A percentile compares a stretch with the other conserved stretches of the same genome.
These are phyloP conservation scores for Noctua pronuba DNA, from an alignment of 2,888 invertebrate genomes.

Conservation along the genomic window DNA sequence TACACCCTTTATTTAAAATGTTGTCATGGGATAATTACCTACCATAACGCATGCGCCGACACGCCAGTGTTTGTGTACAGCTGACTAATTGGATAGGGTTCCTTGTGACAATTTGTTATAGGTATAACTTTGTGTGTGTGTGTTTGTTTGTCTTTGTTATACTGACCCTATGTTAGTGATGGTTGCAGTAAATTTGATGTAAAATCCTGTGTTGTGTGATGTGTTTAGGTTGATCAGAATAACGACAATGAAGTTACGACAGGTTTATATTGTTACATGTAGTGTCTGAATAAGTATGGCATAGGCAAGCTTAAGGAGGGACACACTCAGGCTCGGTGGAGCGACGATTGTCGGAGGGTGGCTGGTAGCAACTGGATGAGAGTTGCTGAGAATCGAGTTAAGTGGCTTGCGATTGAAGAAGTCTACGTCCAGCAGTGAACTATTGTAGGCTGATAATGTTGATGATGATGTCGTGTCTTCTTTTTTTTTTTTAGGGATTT, in stretches of 20 bases:
- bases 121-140: neutral
- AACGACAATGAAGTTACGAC: neutral
- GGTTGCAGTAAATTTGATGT: slow-evolving; percentile 8
- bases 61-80: neutral
- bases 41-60: neutral
- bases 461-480: too few species aligned
- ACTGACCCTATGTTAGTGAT: neutral
- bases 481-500: too few species aligned
- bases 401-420: too few species aligned
- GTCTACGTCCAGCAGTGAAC: too few species aligned
- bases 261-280: neutral
- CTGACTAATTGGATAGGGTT: slow-evolving; percentile 42
- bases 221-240: neutral
- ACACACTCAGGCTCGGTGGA: too few species aligned
- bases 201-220: neutral
- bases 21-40: neutral
- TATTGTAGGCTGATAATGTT: too few species aligned
- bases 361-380: too few species aligned
- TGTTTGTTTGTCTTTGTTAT: slow-evolving; percentile 18
- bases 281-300: too few species aligned
- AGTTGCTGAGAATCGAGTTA: too few species aligned
- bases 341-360: too few species aligned
- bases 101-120: slow-evolving; percentile 48
- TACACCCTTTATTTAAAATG: too few species aligned
- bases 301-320: too few species aligned